These are phyloP conservation scores for Trididemnum nubilum DNA, from an alignment of 23 tunicate species.

Conservation along the genomic window DNA sequence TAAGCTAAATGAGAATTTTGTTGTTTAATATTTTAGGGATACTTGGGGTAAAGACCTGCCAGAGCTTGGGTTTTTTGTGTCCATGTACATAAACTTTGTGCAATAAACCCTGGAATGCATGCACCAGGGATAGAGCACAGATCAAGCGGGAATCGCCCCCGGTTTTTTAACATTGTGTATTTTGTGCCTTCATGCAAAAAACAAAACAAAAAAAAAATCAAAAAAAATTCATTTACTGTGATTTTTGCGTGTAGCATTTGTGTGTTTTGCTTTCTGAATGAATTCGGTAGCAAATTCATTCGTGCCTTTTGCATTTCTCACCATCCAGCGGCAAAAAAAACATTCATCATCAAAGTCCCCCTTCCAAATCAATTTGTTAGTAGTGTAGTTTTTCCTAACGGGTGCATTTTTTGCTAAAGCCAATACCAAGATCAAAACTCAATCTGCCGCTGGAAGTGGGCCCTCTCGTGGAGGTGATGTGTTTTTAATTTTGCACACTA, in stretches of 20 bases:
- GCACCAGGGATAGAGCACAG: not conserved
- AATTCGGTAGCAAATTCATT: slow-evolving; percentile 20
- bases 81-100: too few relatives aligned
- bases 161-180: slow-evolving; percentile 50
- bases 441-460: too few relatives aligned
- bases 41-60: too few relatives aligned
- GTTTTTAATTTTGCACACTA: slow-evolving; percentile 3
- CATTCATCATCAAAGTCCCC: too few relatives aligned
- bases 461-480: not conserved
- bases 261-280: not conserved
- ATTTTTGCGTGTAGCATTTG: not conserved
- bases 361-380: too few relatives aligned
- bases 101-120: slow-evolving; percentile 3
- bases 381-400: too few relatives aligned
- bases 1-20: too few relatives aligned
- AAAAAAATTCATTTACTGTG: slow-evolving; percentile 3
- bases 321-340: too few relatives aligned
- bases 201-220: slow-evolving; percentile 14
- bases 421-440: too few relatives aligned
- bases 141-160: not conserved
- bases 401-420: too few relatives aligned
- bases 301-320: not conserved
- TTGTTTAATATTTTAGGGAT: too few relatives aligned
- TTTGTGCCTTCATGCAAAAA: slow-evolving; percentile 57
- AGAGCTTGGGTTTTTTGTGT: too few relatives aligned